A percentile compares a stretch with the other conserved stretches of the same genome.
phyloP scores from a whole-genome alignment of 1,140 invertebrate genomes.

The Tyrophagus putrescentiae region DNA sequence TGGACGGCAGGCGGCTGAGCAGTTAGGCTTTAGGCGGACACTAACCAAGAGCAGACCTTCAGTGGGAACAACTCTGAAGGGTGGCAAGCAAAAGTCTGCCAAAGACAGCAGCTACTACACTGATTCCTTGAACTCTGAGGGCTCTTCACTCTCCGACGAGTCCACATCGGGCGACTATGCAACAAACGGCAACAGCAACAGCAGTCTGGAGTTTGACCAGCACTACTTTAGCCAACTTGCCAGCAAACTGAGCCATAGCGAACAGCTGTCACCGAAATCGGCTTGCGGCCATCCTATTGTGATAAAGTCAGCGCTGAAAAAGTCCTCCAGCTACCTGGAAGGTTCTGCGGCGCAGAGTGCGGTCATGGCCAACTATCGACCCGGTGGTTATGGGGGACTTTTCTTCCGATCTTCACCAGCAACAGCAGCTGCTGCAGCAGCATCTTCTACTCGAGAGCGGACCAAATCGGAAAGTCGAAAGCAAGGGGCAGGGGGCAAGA shows the following conservation, averaged over 20 bases:
- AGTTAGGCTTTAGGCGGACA: not conserved
- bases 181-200: not conserved
- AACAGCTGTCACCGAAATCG: no score
- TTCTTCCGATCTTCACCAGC: not conserved
- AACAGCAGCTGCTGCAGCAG: not conserved
- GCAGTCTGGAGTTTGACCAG: not conserved
- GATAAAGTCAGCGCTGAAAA: constrained; percentile 17
- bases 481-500: not conserved
- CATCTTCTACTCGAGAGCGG: not conserved
- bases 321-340: not conserved
- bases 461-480: not conserved
- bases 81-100: not conserved
- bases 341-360: not conserved
- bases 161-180: constrained; percentile 1
- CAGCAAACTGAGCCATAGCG: not conserved
- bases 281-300: no score
- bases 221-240: not conserved
- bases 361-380: not conserved
- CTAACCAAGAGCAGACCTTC: not conserved
- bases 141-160: constrained; percentile 17
- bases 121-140: constrained; percentile 14
- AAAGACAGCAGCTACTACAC: not conserved
- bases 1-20: not conserved
- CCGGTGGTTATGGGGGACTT: not conserved
- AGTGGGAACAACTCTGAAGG: not conserved